Conservation (phyloP, 1,140 invertebrate species). For the Bombus difficillimus region DNA sequence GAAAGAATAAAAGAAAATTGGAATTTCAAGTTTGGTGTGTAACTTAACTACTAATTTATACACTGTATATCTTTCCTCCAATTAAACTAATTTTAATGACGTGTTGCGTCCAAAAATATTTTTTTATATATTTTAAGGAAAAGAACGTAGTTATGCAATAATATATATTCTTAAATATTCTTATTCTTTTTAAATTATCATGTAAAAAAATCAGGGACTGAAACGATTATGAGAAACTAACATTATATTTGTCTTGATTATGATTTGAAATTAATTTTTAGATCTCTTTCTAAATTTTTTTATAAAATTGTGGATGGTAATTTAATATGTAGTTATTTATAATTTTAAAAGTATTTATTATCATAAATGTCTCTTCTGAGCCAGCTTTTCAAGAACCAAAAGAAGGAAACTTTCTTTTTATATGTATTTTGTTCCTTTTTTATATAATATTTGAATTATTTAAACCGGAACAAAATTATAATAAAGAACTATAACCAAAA, state of each 20-base stretch:
- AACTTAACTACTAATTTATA: constrained; percentile 52
- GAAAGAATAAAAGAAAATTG: constrained; percentile 22
- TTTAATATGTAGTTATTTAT: neutral
- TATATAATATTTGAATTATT: neutral
- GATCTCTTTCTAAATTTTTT: neutral
- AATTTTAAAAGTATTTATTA: neutral
- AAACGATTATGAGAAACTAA: neutral
- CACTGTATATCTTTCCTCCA: constrained; percentile 33
- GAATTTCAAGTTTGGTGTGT: constrained; percentile 20
- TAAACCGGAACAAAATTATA: neutral
- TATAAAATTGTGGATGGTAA: neutral
- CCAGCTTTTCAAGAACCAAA: neutral
- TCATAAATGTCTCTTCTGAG: neutral
- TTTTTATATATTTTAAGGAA: neutral
- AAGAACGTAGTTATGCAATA: neutral
- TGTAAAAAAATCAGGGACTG: neutral
- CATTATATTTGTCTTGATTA: neutral
- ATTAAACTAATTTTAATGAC: constrained; percentile 28
- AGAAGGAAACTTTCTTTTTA: neutral
- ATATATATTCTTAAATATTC: neutral
- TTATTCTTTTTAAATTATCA: neutral
- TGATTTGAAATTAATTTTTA: neutral
- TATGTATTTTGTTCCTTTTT: neutral
- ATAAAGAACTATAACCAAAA: neutral
- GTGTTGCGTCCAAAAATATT: neutral